Base-by-base conservation (phyloP, 2,888 invertebrate genomes). In the Macaria liturata region DNA sequence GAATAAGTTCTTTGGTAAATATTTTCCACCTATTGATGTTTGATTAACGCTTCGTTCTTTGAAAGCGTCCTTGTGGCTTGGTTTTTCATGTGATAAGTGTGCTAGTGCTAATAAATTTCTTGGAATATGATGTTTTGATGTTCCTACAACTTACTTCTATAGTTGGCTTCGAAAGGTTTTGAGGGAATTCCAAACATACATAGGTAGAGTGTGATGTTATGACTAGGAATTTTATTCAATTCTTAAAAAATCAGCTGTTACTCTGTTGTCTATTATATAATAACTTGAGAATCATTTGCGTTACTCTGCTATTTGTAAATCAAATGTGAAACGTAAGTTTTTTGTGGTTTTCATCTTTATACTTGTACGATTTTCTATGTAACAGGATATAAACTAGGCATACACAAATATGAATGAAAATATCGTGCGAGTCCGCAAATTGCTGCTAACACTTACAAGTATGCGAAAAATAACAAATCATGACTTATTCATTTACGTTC, bases 401-500 rank as follows among this genome's bases (percentile, higher is more conserved):
- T 4, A 42, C n/a, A 5, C 9, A 42, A 42, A 46, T 49, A 8
- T 48, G 32, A 50, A 44, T 56, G 39, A 56, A 31, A 56, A 46
- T 37, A 42, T 37, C 32, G 32, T 34, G 39, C 8, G 30, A 43
- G n/a, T 43, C 45, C 46, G 37, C 44, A 47, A 37, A 55, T 46
- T 37, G 59, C 49, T 52, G 51, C 46, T 20, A 57, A 37, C 7
- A 37, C 7, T 37, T 37, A 37, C 34, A 37, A 37, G n/a, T 42
- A 42, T 42, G 42, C 42, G 42, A 42, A 42, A 40, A 48, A 46
- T 49, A 46, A 50, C 54, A 62, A 57, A 45, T 55, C 59, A 63
- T 67, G 67, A 64, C 60, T 62, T 63, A 61, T 67, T 62, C 50
- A 63, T 63, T 60, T n/a, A 54, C 8, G 40, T 48, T 51, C 42